These are phyloP conservation scores for Drosophila borealis DNA, from an alignment of 2,888 invertebrate species.

Conservation along the genomic window DNA sequence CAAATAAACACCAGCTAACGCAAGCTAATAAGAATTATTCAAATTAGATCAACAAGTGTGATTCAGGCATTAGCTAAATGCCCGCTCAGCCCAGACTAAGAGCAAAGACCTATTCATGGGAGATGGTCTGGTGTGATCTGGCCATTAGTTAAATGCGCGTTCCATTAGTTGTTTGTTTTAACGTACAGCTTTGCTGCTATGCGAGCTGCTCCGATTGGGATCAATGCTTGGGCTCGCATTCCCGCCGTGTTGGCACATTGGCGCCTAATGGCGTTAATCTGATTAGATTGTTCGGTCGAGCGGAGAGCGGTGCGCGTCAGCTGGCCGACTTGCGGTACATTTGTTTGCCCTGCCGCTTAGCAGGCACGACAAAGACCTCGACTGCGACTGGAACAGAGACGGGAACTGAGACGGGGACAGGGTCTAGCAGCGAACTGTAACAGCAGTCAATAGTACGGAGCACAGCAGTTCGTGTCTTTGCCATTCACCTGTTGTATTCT, in stretches of 20 bases:
- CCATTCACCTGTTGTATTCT: constrained; percentile 67
- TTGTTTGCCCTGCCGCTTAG: constrained; percentile 66
- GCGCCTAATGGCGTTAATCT: constrained; percentile 76
- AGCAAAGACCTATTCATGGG: constrained; percentile 4
- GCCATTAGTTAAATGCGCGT: constrained; percentile 49
- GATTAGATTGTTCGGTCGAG: constrained; percentile 65
- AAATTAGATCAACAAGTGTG: constrained; percentile 29
- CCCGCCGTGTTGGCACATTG: constrained; percentile 53
- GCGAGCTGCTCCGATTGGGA: constrained; percentile 38
- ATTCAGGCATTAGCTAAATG: constrained; percentile 19
- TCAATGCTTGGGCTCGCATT: constrained; percentile 36
- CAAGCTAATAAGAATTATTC: constrained; percentile 3
- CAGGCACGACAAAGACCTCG: constrained; percentile 41
- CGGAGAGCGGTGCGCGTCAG: constrained; percentile 6
- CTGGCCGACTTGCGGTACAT: constrained; percentile 51
- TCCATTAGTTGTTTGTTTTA: constrained; percentile 9
- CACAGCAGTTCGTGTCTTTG: constrained; percentile 67
- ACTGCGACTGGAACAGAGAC: constrained; percentile 23
- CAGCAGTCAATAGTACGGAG: constrained; percentile 15
- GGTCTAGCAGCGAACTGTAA: constrained; percentile 20
- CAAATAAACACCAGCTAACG: background rate
- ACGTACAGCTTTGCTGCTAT: constrained; percentile 5
- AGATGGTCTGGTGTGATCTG: constrained; percentile 29
- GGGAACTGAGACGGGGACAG: background rate
- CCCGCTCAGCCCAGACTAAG: background rate